Evolutionary conservation across 2,888 invertebrate genomes (phyloP), one percentile per base, ranked within the genome.

Genomic region (Drosophila stalkeri): DNA sequence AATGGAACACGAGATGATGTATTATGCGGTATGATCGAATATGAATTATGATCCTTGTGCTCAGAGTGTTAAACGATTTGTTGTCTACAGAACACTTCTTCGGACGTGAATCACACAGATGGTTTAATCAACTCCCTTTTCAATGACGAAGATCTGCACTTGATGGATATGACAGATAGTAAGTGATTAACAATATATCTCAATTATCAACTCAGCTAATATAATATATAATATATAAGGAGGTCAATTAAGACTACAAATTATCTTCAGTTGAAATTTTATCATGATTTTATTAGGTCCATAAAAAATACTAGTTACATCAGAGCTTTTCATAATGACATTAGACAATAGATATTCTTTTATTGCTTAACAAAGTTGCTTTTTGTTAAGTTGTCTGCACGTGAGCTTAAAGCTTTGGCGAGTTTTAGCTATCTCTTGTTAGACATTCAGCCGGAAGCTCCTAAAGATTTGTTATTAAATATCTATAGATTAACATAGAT

Each of bases 151-250:
- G 97, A 97, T 90, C 94, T 98, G 41, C 97, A 97, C 91, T 94
- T 98, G 57, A 97, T 98, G 97, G 97, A 98, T 87, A 97, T 98
- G 97, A 97, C 97, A 47, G 97, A 97, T 93, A 96, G 97, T 97
- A 93, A 93, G 95, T 94, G 66, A 54, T 57, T 52, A 66, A 43
- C 37, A 41, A 54, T 66, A 8, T 69, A 6, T 11, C 33, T 47
- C 47, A 37, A 47, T 47, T 35, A 23, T 20, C 7, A 23, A 37
- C 37, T 35, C 27, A 49, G 20, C 35, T 44, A 18, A 41, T 54
- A 35, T 14, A 20, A 20, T 35, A 6, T 6, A 31, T 31, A n/a
- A 33, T 33, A 7, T 14, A 35, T 18, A 20, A 57, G 33, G 27
- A 20, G 18, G 12, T 5, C 20, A 7, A 8, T 8, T 31, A 37